A percentile compares a stretch with the other conserved stretches of the same genome.
These are phyloP conservation scores for Beroe forskalii DNA, from an alignment of 37 sponge, comb jelly and placozoan species.

Conservation along the genomic window DNA sequence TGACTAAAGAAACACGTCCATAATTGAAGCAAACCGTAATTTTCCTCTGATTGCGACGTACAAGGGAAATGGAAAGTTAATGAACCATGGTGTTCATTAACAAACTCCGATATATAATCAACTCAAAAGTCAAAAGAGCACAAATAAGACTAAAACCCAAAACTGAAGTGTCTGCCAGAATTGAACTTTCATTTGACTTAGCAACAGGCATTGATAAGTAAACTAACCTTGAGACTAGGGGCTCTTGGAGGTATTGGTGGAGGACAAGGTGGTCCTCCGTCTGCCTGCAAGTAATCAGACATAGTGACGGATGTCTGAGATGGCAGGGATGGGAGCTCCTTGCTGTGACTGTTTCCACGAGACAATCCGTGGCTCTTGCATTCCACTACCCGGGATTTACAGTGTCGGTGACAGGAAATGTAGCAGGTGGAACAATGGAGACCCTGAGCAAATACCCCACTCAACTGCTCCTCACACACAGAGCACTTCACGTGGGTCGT, in stretches of 20 bases:
- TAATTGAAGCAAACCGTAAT: no score
- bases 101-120: no score
- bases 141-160: no score
- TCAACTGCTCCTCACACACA: background rate
- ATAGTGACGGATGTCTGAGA: background rate
- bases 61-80: no score
- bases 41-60: no score
- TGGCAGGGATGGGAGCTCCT: conserved; percentile 38
- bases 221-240: conserved; percentile 50
- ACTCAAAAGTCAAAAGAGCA: no score
- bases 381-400: background rate
- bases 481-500: background rate
- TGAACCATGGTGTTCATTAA: no score
- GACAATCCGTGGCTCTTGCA: background rate
- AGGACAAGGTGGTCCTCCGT: conserved; percentile 6
- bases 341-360: conserved; percentile 30
- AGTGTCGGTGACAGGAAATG: conserved; percentile 53
- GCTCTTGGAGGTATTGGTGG: conserved; percentile 55
- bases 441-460: conserved; percentile 42
- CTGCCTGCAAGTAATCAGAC: background rate
- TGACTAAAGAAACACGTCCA: no score
- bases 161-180: no score
- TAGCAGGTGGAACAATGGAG: background rate
- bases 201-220: no score
- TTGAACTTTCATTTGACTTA: no score